Percentiles rank a stretch among this genome's conserved stretches.
Evolutionary conservation across 2,797 vertebrate genomes (phyloP).

Genomic region (Scomberomorus guttatus): DNA sequence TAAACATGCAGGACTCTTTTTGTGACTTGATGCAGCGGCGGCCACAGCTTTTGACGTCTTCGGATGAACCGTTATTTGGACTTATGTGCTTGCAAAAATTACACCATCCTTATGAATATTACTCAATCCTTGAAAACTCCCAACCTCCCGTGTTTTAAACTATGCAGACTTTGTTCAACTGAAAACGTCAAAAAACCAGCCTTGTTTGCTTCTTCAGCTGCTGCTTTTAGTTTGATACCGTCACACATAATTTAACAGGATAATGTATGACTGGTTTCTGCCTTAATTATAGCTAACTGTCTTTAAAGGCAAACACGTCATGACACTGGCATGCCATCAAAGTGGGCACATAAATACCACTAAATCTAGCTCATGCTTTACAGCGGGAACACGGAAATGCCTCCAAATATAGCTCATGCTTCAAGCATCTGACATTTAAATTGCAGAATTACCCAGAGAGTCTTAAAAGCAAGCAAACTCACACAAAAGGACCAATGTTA

Average conservation of each 20-base stretch:
- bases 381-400: slow-evolving; percentile 58
- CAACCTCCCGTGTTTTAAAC: neutral
- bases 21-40: neutral
- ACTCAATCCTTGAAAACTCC: slow-evolving; percentile 1
- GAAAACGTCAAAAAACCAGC: slow-evolving; percentile 27
- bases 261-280: slow-evolving; percentile 39
- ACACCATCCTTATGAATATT: neutral
- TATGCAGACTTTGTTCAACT: neutral
- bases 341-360: slow-evolving; percentile 66
- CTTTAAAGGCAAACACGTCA: slow-evolving; percentile 45
- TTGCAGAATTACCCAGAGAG: slow-evolving; percentile 36
- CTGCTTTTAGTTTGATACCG: slow-evolving; percentile 24
- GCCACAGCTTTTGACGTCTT: slow-evolving; percentile 8
- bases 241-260: slow-evolving; percentile 36
- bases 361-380: slow-evolving; percentile 66
- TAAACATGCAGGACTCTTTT: slow-evolving; percentile 29
- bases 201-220: neutral
- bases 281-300: slow-evolving; percentile 51
- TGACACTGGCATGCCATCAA: slow-evolving; percentile 58
- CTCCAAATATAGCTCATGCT: slow-evolving; percentile 72
- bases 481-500: neutral
- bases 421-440: slow-evolving; percentile 56
- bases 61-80: slow-evolving; percentile 1
- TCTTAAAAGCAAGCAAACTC: slow-evolving; percentile 14
- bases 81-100: neutral